phyloP scores from a whole-genome alignment of 35 echinoderm and acorn worm species.

The Anneissia japonica region DNA sequence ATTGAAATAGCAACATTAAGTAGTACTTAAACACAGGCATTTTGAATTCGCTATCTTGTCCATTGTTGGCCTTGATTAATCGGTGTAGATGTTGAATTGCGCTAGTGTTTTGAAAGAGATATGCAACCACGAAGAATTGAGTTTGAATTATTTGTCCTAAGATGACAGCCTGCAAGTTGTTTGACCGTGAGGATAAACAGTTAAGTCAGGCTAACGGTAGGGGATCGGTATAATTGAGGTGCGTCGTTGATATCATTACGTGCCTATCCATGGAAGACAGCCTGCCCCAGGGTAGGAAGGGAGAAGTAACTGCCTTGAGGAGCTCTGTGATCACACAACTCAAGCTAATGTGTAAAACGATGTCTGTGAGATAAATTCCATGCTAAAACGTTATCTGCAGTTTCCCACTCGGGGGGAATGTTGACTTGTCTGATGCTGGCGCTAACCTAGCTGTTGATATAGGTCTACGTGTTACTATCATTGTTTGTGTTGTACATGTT shows the following conservation, averaged over 20 bases:
- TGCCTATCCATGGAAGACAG: background rate
- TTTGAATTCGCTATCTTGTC: no score
- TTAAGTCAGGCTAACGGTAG: background rate
- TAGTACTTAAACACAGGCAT: no score
- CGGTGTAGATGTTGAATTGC: no score
- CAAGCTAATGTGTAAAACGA: background rate
- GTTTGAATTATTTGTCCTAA: background rate
- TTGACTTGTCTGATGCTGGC: background rate
- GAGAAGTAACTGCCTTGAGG: background rate
- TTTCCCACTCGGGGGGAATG: background rate
- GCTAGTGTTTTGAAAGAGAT: no score
- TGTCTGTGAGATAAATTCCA: conserved; percentile 1
- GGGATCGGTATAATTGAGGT: background rate
- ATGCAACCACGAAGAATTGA: no score
- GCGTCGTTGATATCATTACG: background rate
- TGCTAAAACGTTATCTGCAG: background rate
- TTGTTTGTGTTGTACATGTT: no score
- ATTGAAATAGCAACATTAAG: no score
- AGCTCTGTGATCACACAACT: background rate
- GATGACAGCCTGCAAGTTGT: background rate
- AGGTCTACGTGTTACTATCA: no score
- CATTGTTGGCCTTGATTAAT: no score
- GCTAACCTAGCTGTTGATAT: no score
- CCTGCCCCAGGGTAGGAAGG: background rate
- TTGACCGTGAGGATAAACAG: background rate